Evolutionary conservation across 2,888 invertebrate genomes (phyloP).

Genomic region (Drosophila hamatofila): DNA sequence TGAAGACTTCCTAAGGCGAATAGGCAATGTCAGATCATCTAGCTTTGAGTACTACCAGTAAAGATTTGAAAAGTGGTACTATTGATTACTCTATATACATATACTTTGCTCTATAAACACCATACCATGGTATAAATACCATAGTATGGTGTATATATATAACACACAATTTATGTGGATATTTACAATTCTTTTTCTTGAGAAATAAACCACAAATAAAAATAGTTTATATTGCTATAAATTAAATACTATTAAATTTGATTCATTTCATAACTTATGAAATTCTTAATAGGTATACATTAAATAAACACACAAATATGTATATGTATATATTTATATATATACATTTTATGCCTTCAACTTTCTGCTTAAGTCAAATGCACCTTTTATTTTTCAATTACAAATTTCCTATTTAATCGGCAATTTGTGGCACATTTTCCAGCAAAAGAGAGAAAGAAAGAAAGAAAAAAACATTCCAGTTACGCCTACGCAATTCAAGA

Average conservation of each 20-base stretch:
- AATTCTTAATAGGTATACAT: not conserved
- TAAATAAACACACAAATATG: not conserved
- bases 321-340: not conserved
- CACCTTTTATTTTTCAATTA: not conserved
- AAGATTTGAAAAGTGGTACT: not conserved
- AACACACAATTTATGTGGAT: not conserved
- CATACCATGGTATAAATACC: not conserved
- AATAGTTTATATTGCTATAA: not conserved
- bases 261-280: not conserved
- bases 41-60: too few species aligned
- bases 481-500: conserved; percentile 38
- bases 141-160: not conserved
- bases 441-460: conserved; percentile 1
- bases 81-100: not conserved
- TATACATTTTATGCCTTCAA: not conserved
- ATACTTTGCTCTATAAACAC: not conserved
- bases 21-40: not conserved
- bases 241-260: conserved; percentile 3
- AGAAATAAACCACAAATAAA: not conserved
- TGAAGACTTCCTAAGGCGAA: not conserved
- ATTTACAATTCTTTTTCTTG: not conserved
- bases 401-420: conserved; percentile 16
- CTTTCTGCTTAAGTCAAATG: conserved; percentile 7
- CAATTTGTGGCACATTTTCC: conserved; percentile 38
- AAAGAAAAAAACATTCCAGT: conserved; percentile 5